phyloP scores from a whole-genome alignment of 2,888 invertebrate species.

The Pherbina coryleti region DNA sequence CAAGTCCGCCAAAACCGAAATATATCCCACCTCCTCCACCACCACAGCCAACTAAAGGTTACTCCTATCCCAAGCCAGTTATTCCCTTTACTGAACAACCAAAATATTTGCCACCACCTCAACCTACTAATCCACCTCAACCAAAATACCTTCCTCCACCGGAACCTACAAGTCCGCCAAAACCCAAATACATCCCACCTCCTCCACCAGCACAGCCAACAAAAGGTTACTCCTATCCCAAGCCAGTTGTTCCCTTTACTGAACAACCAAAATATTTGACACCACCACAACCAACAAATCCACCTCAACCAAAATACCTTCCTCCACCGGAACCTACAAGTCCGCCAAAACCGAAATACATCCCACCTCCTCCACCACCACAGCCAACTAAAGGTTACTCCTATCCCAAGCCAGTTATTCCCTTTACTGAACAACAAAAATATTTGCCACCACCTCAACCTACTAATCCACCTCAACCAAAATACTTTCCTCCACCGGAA shows the following conservation, averaged over 20 bases:
- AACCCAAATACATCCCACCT: conserved; percentile 12
- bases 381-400: conserved; percentile 47
- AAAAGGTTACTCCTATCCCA: conserved; percentile 52
- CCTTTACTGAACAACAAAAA: conserved; percentile 43
- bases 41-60: conserved; percentile 44
- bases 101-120: conserved; percentile 47
- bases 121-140: conserved; percentile 35
- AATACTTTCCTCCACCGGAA: conserved; percentile 48
- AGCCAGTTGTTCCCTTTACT: conserved; percentile 43
- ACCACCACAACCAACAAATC: conserved; percentile 44
- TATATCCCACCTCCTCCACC: conserved; percentile 32
- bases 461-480: conserved; percentile 31
- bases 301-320: conserved; percentile 20
- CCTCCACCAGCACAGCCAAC: conserved; percentile 44
- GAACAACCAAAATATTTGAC: conserved; percentile 47
- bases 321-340: conserved; percentile 27
- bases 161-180: conserved; percentile 37
- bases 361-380: conserved; percentile 50
- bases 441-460: conserved; percentile 42
- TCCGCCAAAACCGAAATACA: conserved; percentile 27
- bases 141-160: conserved; percentile 44
- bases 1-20: conserved; percentile 17
- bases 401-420: conserved; percentile 46
- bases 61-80: conserved; percentile 52
- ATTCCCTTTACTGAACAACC: conserved; percentile 47